Conservation (phyloP, 2,888 invertebrate species). For the Andrena minutula region DNA sequence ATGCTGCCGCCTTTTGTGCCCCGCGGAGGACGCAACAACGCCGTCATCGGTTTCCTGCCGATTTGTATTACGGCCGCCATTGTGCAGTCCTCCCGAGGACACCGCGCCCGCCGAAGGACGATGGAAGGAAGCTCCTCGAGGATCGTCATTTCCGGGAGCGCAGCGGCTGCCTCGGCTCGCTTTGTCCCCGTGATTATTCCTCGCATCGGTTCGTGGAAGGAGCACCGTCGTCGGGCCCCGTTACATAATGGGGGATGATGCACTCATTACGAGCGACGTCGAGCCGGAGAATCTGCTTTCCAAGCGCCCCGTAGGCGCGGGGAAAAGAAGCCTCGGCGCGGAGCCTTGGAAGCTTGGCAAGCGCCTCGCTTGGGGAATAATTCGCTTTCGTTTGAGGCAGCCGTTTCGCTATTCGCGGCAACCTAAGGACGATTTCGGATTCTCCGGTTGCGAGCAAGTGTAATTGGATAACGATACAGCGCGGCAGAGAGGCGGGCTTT, state of each 20-base stretch:
- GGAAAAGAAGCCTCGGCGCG: neutral
- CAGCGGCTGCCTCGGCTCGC: conserved; percentile 46
- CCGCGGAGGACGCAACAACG: conserved; percentile 55
- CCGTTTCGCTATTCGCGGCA: neutral
- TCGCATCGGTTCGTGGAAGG: conserved; percentile 68
- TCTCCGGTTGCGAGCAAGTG: too few species aligned
- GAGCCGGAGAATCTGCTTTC: conserved; percentile 43
- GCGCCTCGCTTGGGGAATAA: conserved; percentile 17
- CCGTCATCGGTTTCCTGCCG: conserved; percentile 64
- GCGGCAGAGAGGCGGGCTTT: too few species aligned
- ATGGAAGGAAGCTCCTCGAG: conserved; percentile 63
- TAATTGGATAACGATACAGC: too few species aligned
- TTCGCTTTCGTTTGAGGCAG: conserved; percentile 8
- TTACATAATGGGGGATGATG: conserved; percentile 68
- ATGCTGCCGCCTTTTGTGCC: conserved; percentile 74
- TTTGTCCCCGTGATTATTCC: conserved; percentile 71
- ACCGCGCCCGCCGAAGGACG: conserved; percentile 39
- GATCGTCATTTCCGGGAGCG: conserved; percentile 70
- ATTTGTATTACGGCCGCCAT: conserved; percentile 62
- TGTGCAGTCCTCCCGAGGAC: conserved; percentile 59
- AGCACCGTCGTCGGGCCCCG: conserved; percentile 35
- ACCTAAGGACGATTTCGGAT: neutral
- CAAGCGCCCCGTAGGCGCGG: conserved; percentile 31
- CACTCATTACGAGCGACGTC: conserved; percentile 60
- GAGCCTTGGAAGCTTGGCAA: neutral